Evolutionary conservation across 2,797 vertebrate genomes (phyloP).

Genomic region (Lerista edwardsae): DNA sequence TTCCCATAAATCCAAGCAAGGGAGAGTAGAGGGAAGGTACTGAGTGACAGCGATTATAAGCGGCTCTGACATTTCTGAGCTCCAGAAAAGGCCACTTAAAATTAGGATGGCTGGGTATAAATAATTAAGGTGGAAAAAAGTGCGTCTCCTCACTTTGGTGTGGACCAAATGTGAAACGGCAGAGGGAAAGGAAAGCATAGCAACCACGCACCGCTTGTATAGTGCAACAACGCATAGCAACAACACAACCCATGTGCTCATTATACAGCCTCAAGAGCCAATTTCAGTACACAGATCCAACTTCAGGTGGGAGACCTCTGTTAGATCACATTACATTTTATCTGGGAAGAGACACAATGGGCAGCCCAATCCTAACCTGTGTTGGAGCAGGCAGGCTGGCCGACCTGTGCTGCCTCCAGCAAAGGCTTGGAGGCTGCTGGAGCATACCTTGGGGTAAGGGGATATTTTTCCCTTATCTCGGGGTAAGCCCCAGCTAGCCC

Average conservation of each 20-base stretch:
- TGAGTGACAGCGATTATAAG: constrained; percentile 25
- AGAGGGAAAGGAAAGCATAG: not conserved
- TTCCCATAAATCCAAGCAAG: constrained; percentile 12
- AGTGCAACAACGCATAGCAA: too few relatives aligned
- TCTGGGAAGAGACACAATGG: not conserved
- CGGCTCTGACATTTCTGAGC: constrained; percentile 27
- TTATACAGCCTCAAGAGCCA: not conserved
- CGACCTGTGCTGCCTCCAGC: too few relatives aligned
- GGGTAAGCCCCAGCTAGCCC: too few relatives aligned
- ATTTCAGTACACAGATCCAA: not conserved
- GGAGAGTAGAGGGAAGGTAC: constrained; percentile 10
- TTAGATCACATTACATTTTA: not conserved
- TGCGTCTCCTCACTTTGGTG: not conserved
- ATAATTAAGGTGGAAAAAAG: constrained; percentile 32
- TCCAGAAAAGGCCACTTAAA: constrained; percentile 24
- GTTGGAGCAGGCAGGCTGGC: too few relatives aligned
- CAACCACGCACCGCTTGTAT: not conserved
- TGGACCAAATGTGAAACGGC: not conserved
- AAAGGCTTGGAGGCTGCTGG: too few relatives aligned
- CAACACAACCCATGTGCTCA: not conserved
- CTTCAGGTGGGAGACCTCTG: not conserved
- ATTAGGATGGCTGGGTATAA: not conserved
- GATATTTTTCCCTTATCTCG: too few relatives aligned
- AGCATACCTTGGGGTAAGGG: too few relatives aligned
- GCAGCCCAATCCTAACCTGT: too few relatives aligned